Conservation (phyloP, 2,888 invertebrate species). For the Allygus modestus region DNA sequence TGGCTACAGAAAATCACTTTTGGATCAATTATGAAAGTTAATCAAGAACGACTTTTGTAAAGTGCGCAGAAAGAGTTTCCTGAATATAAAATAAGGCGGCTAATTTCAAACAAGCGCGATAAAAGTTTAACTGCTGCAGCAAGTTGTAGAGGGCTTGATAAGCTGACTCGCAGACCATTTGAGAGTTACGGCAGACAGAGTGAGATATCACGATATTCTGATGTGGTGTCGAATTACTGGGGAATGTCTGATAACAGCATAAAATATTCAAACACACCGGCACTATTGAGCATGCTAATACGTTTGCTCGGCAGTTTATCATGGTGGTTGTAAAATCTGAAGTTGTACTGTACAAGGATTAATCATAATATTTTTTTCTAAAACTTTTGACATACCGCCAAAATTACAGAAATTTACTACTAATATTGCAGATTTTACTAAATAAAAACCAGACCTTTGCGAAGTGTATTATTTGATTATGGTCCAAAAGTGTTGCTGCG, state of each 20-base stretch:
- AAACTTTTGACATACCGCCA: no score
- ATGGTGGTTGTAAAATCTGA: no score
- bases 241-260: background rate
- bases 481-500: no score
- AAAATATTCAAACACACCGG: background rate
- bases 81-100: conserved; percentile 40
- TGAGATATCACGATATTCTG: conserved; percentile 3
- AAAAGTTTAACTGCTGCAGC: conserved; percentile 32
- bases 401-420: no score
- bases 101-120: conserved; percentile 27
- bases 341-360: no score
- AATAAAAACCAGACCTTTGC: no score
- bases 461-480: no score
- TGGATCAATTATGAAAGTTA: conserved; percentile 38
- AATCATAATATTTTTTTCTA: no score
- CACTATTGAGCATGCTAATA: background rate
- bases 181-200: background rate
- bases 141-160: conserved; percentile 2
- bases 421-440: no score
- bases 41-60: conserved; percentile 12
- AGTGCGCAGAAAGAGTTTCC: background rate
- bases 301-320: no score
- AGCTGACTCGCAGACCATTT: background rate
- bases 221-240: conserved; percentile 7
- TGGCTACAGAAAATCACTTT: background rate